Evolutionary conservation across 2,113 vertebrate species (phyloP).

Genomic region (Osmerus mordax): DNA sequence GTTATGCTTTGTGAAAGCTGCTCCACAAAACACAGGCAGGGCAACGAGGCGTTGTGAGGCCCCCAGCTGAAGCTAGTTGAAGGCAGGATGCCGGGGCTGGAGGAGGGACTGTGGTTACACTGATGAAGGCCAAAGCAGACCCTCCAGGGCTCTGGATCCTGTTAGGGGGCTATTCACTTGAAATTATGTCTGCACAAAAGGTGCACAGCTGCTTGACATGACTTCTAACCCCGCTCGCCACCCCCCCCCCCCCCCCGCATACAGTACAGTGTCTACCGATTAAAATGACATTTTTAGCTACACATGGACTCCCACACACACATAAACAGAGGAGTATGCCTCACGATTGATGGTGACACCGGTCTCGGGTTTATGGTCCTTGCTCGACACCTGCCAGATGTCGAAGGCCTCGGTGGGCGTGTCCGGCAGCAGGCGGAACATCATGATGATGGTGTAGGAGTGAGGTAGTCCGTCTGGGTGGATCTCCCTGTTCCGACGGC

Average conservation of each 20-base stretch:
- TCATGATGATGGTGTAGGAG: slow-evolving; percentile 88
- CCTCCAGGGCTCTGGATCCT: slow-evolving; percentile 14
- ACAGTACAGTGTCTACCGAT: neutral
- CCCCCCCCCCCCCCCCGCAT: neutral
- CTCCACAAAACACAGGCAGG: neutral
- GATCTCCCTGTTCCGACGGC: slow-evolving; percentile 76
- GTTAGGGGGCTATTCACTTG: slow-evolving; percentile 19
- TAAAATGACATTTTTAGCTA: neutral
- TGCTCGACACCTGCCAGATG: slow-evolving; percentile 93
- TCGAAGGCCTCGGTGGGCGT: slow-evolving; percentile 86
- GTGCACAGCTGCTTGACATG: slow-evolving; percentile 23
- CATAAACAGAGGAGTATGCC: slow-evolving; percentile 27
- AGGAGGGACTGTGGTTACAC: slow-evolving; percentile 11
- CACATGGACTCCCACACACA: neutral
- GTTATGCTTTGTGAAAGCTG: slow-evolving; percentile 19
- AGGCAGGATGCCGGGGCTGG: neutral
- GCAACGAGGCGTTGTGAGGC: slow-evolving; percentile 8
- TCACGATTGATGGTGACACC: slow-evolving; percentile 91
- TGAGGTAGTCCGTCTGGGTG: slow-evolving; percentile 89
- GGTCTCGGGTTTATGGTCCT: slow-evolving; percentile 88
- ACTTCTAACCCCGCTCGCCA: neutral
- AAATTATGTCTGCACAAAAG: slow-evolving; percentile 13
- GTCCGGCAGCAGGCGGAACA: slow-evolving; percentile 90
- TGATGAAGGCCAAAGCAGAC: slow-evolving; percentile 14
- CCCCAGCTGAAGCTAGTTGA: slow-evolving; percentile 23